Percentiles rank a stretch among this genome's conserved stretches.
These are phyloP conservation scores for Phalacrocorax carbo DNA, from an alignment of 2,113 vertebrate species.

Conservation along the genomic window DNA sequence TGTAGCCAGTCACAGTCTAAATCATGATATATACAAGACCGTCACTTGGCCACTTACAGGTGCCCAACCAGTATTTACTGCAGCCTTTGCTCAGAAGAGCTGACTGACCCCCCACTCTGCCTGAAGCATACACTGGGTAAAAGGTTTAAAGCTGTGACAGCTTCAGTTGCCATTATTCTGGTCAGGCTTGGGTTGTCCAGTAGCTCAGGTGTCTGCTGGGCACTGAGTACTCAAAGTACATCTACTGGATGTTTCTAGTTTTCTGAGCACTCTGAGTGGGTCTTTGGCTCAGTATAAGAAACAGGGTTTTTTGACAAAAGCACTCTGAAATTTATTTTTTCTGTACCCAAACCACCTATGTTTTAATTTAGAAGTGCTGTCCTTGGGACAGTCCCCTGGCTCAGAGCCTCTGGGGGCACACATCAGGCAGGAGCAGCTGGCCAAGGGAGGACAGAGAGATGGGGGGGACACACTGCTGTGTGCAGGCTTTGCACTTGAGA, in stretches of 20 bases:
- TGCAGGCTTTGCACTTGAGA: not conserved
- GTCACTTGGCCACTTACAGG: not conserved
- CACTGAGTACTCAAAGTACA: too few relatives aligned
- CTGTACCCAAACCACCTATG: too few relatives aligned
- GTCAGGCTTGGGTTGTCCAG: not conserved
- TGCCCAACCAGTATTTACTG: not conserved
- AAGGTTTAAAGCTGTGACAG: not conserved
- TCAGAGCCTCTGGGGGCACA: not conserved
- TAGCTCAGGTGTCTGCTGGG: not conserved
- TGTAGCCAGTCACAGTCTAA: not conserved
- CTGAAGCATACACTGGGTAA: fast-evolving
- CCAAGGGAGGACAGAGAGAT: not conserved
- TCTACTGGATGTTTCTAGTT: not conserved
- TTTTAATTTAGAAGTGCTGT: not conserved
- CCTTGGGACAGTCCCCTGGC: not conserved
- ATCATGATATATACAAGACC: not conserved
- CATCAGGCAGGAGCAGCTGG: not conserved
- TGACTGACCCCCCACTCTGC: not conserved
- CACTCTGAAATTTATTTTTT: not conserved
- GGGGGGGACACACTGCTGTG: not conserved
- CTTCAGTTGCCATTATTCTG: not conserved
- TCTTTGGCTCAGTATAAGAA: not conserved
- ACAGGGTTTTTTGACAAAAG: not conserved
- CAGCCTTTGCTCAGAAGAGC: not conserved
- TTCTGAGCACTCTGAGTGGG: not conserved